These are phyloP conservation scores for Cantharis flavilabris DNA, from an alignment of 2,888 invertebrate genomes.

Conservation along the genomic window DNA sequence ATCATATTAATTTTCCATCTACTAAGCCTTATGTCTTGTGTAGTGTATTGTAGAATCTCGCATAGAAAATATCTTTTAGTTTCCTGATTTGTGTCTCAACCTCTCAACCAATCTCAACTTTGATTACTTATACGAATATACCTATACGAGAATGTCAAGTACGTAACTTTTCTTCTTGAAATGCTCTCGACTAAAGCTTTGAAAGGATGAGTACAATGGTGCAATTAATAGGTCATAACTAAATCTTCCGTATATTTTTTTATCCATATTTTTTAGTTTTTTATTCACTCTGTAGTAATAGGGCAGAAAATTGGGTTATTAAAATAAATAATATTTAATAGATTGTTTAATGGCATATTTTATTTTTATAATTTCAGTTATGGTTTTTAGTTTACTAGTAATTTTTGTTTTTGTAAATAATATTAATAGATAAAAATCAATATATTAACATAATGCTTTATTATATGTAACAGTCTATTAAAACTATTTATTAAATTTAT, in stretches of 20 bases:
- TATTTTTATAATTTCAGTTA: too few relatives aligned
- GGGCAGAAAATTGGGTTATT: too few relatives aligned
- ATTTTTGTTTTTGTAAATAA: too few relatives aligned
- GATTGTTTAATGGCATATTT: too few relatives aligned
- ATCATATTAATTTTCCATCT: neutral
- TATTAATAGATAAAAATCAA: too few relatives aligned
- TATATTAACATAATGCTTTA: neutral
- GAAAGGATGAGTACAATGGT: neutral
- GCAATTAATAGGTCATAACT: neutral
- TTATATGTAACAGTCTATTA: too few relatives aligned
- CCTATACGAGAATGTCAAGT: neutral
- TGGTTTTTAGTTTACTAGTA: too few relatives aligned
- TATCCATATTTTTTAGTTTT: neutral
- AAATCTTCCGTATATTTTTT: neutral
- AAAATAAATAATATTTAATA: too few relatives aligned
- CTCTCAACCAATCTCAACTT: neutral
- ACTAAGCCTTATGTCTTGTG: neutral
- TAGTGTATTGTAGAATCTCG: neutral
- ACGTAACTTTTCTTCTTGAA: neutral
- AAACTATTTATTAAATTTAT: too few relatives aligned
- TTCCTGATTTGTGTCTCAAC: neutral
- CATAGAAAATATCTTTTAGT: neutral
- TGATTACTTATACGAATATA: neutral
- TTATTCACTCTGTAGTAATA: neutral
- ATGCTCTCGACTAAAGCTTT: neutral